A percentile compares a stretch with the other conserved stretches of the same genome.
These are phyloP conservation scores for Azorinus chamasolen DNA, from an alignment of 2,888 invertebrate species.

Conservation along the genomic window DNA sequence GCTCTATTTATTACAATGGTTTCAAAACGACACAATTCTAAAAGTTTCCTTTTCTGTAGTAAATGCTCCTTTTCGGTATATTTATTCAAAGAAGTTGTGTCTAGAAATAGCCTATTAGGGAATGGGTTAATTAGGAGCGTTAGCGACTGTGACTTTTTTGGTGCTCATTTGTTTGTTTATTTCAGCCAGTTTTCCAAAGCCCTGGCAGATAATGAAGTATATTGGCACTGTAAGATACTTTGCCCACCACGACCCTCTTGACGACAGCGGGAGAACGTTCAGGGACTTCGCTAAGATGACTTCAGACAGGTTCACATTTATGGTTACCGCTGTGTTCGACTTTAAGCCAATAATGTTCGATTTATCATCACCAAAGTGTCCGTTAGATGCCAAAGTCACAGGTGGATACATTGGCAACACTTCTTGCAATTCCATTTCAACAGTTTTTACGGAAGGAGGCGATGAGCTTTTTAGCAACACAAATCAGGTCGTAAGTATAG, in stretches of 20 bases:
- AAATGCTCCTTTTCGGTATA: no score
- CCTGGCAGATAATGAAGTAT: conserved; percentile 69
- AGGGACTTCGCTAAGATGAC: conserved; percentile 70
- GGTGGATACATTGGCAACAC: conserved; percentile 73
- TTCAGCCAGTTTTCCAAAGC: conserved; percentile 61
- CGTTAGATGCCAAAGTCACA: conserved; percentile 62
- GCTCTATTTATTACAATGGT: no score
- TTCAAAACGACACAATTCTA: no score
- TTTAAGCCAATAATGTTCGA: conserved; percentile 65
- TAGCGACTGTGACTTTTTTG: no score
- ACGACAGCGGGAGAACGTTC: conserved; percentile 65
- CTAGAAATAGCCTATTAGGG: no score
- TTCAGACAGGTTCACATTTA: conserved; percentile 67
- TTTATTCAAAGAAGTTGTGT: no score
- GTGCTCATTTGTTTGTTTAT: conserved; percentile 1
- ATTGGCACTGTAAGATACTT: conserved; percentile 65
- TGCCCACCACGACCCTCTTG: conserved; percentile 65
- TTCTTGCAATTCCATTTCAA: conserved; percentile 66
- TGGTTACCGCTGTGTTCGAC: conserved; percentile 64
- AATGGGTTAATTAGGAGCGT: no score
- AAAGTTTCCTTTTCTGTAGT: no score
- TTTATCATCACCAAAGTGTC: conserved; percentile 56
- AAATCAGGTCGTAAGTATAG: conserved; percentile 78
- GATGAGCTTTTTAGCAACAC: conserved; percentile 60
- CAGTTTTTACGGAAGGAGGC: conserved; percentile 47